Evolutionary conservation across 2,797 vertebrate genomes (phyloP), one percentile per base, ranked within the genome.

Genomic region (Morus bassanus): DNA sequence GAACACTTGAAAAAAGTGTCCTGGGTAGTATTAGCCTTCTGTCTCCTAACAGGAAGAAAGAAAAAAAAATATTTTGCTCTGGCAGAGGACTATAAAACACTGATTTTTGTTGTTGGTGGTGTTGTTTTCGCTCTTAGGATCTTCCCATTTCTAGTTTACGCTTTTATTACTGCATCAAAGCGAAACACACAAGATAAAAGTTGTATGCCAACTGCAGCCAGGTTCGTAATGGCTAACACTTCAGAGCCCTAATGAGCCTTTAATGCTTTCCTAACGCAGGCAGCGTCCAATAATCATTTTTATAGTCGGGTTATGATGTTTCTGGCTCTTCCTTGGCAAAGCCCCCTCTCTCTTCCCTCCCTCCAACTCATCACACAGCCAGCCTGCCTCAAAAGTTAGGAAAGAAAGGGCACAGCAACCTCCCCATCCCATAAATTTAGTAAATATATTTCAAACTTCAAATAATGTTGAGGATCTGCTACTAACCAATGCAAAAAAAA

Each of bases 231-330:
- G 9, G 79, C 30, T 18, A 81, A 68, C 50, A 67, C 67, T 95
- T 91, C 78, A 83, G 70, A 91, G 57, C 70, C 54, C 84, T 91
- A 97, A 98, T 93, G 96, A 93, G 87, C 64, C 82, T 97, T 91
- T 65, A 93, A 85, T 0, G 0, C 50, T 83, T 43, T 76, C 87
- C 59, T 91, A 93, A 88, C 70, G 45, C 67, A 64, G 35, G 50
- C 41, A 97, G 90, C 67, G 90, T 96, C 54, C 45, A 95, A 97
- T 95, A 97, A 98, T 92, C 19, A 60, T 51, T 75, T 91, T 63
- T 59, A 51, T 35, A 48, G 67, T 54, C 51, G 31, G 24, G 51
- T 90, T 81, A 72, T 31, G 51, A 89, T 89, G 79, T 63, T 82
- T 83, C 41, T 82, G 64, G 60, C 77, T 92, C 82, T 64, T 85